Base-by-base conservation (phyloP, 2,888 invertebrate species). In the Xiphydria camelus region DNA sequence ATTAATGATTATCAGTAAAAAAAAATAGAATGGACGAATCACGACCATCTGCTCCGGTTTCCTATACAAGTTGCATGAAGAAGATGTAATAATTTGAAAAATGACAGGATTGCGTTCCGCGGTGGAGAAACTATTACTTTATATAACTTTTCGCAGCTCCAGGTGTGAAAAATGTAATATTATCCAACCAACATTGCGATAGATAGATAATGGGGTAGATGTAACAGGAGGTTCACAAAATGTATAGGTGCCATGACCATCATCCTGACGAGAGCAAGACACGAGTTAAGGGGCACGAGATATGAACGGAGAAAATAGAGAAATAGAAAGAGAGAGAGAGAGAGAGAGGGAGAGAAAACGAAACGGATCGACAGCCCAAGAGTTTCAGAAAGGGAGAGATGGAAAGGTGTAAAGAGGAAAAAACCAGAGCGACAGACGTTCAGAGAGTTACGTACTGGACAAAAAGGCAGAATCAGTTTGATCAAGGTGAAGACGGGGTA, bases 131-230 rank as follows among this genome's bases (percentile, higher is more conserved):
- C n/a, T n/a, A n/a, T n/a, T n/a, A n/a, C n/a, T n/a, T n/a, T n/a
- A n/a, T n/a, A n/a, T n/a, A n/a, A n/a, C n/a, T n/a, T n/a, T n/a
- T n/a, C n/a, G n/a, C n/a, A n/a, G n/a, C n/a, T n/a, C n/a, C n/a
- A n/a, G n/a, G n/a, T 33, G 55, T 62, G 61, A 65, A 66, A 66
- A 68, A 64, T 57, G 61, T 68, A 63, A 52, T 52, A 58, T 53
- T 55, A 58, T 59, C 54, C 55, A 55, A 64, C 53, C 49, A 58
- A 55, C 57, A 63, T 61, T 64, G 54, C 53, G 57, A 53, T 52
- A 41, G 51, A 49, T 42, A 47, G 21, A 33, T 48, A 55, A 29
- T 49, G 44, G 44, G 45, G 40, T 51, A 37, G n/a, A n/a, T n/a
- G n/a, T n/a, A 50, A 55, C 57, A 60, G 59, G 56, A 58, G 57